Conservation (phyloP, 2,113 vertebrate genomes). For the Pituophis catenifer region DNA sequence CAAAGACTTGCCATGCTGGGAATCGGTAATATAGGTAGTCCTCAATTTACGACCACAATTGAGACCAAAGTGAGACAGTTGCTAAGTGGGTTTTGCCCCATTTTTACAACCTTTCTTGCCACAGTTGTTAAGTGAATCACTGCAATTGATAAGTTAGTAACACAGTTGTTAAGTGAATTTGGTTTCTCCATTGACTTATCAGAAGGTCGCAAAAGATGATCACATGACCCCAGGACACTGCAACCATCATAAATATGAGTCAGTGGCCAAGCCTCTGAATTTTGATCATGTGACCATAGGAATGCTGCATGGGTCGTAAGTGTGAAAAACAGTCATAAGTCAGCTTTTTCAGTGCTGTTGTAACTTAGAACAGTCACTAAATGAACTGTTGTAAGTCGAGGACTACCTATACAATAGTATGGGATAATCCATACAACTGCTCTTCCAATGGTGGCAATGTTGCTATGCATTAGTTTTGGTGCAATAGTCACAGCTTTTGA, state of each 20-base stretch:
- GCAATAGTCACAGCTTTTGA: background rate
- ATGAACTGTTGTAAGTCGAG: too few species aligned
- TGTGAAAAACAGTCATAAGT: too few species aligned
- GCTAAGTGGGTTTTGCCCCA: background rate
- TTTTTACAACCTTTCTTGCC: background rate
- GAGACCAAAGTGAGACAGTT: background rate
- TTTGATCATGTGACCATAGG: background rate
- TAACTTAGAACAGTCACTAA: too few species aligned
- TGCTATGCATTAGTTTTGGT: background rate
- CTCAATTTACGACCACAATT: background rate
- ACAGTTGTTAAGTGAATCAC: background rate
- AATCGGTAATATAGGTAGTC: background rate
- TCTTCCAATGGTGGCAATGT: background rate
- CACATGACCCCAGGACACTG: background rate
- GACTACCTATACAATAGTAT: background rate
- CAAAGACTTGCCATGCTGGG: background rate
- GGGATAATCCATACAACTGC: background rate
- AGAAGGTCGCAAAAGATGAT: background rate
- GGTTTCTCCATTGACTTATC: background rate
- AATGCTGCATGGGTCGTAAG: background rate
- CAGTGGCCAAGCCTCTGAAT: background rate
- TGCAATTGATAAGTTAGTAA: background rate
- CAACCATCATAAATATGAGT: background rate
- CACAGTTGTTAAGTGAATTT: background rate
- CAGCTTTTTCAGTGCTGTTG: too few species aligned